Evolutionary conservation across 2,797 vertebrate species (phyloP).

Genomic region (Pipistrellus pygmaeus): DNA sequence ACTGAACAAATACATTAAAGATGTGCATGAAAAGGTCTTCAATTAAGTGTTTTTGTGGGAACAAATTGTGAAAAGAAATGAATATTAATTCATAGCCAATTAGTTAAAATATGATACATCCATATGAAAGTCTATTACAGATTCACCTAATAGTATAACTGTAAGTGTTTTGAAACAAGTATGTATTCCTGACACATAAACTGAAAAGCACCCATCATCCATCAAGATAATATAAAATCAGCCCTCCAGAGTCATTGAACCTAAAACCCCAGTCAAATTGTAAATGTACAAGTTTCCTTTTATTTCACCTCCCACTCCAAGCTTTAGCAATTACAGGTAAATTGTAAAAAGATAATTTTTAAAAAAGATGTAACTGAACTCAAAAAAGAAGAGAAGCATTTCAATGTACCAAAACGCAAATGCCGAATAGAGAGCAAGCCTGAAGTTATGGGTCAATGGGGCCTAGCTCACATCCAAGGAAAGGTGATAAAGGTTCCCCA

Average conservation of each 20-base stretch:
- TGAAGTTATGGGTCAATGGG: not conserved
- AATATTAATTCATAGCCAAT: not conserved
- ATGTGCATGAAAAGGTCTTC: not conserved
- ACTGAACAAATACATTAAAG: not conserved
- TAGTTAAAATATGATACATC: not conserved
- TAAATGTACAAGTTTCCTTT: not conserved
- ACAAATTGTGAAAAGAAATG: not conserved
- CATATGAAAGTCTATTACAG: not conserved
- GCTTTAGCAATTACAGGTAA: not conserved
- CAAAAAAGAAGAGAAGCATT: not conserved
- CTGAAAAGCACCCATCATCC: not conserved
- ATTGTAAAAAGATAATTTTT: not conserved
- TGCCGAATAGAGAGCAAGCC: not conserved
- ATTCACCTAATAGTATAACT: not conserved
- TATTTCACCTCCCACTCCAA: not conserved
- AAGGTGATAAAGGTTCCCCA: not conserved
- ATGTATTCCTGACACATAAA: not conserved
- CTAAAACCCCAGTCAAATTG: too few species aligned
- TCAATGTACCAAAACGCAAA: not conserved
- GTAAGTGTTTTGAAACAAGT: not conserved
- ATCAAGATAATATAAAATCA: not conserved
- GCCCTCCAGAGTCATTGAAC: too few species aligned
- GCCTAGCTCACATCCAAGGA: not conserved
- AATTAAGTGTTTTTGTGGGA: not conserved
- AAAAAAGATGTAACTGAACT: not conserved